Base-by-base conservation (phyloP, 1,140 invertebrate genomes). In the Ceratina japonica region DNA sequence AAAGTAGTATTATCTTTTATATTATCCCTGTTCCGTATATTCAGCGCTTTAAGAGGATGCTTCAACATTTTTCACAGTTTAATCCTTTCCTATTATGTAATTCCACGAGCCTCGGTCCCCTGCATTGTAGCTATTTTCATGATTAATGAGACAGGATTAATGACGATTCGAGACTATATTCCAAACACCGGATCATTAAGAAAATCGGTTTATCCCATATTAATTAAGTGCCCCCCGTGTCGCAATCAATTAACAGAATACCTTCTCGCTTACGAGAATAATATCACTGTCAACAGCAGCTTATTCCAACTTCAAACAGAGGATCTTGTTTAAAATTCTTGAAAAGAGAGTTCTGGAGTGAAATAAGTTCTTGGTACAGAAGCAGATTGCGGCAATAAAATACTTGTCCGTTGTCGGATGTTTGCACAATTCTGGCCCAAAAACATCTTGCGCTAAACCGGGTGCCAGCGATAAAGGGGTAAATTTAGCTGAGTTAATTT, bases 181-280 rank as follows among this genome's bases (percentile, higher is more conserved):
- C 4, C 27, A 31, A 31, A 31, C 27, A 31, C 4, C 27, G 4
- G 27, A 1, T 31, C 27, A 31, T 31, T 31, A 31, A 4, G 27
- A 31, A 31, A 31, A 31, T 31, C 27, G 27, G 27, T 31, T 31
- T 31, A 31, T 31, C 27, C 27, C 27, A 31, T 31, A 31, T 31
- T 31, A 31, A 31, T 31, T 31, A 31, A 31, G 27, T 31, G 27
- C 4, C n/a, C 4, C n/a, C 20, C 15, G 5, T 27, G 58, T 62
- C 54, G 37, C 59, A 59, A 77, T 54, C 72, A 68, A 49, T 72
- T 49, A 77, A 72, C 20, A 37, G 31, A 37, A 77, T 77, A 68
- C 71, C 65, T 22, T 18, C 10, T 18, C 10, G 18, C 5, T 54
- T 8, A 31, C 27, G n/a, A 56, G 15, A 18, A 18, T 56, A 56